Base-by-base conservation (phyloP, 2,113 vertebrate genomes). In the Sinocyclocheilus rhinocerous region DNA sequence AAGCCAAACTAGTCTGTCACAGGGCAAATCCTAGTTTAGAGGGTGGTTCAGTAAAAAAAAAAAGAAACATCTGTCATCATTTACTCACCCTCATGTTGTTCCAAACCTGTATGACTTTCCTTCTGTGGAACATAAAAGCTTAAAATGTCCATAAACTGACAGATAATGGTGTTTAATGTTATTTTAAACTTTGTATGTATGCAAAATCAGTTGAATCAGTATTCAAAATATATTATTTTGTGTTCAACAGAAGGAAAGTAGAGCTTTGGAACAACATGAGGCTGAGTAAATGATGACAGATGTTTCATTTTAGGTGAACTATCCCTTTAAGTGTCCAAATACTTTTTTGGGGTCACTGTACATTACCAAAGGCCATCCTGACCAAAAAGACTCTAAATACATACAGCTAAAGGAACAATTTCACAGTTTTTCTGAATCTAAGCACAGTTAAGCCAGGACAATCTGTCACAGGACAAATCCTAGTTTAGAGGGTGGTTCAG, bases 391-490 rank as follows among this genome's bases (percentile, higher is more conserved):
- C 73, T 50, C 73, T 59, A 29, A 72, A 84, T 81, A 39, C 13
- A 70, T 39, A 65, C 63, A 78, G 26, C 26, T 42, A 82, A 59
- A 12, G 26, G 42, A 83, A 78, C 39, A 85, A 85, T 82, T 48
- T 36, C 65, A n/a, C n/a, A 29, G 4, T 2, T 67, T 76, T 67
- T 29, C 26, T 67, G 24, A 67, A 29, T 15, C n/a, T 15, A 24
- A 63, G 61, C 4, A 24, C 22, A 65, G 65, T 15, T 20, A 29
- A 9, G 8, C 20, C 1, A 72, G n/a, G n/a, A n/a, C n/a, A 72
- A 39, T 39, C 16, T 10, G 16, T 72, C 18, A n/a, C 4, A 12
- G 9, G 20, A 22, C 10, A 45, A 42, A 73, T 22, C 69, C 11
- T 1, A 42, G 20, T 45, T n/a, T 73, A n/a, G 5, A n/a, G 33